Evolutionary conservation across 2,113 vertebrate species (phyloP), one percentile per base, ranked within the genome.

Genomic region (Nyctereutes procyonoides): DNA sequence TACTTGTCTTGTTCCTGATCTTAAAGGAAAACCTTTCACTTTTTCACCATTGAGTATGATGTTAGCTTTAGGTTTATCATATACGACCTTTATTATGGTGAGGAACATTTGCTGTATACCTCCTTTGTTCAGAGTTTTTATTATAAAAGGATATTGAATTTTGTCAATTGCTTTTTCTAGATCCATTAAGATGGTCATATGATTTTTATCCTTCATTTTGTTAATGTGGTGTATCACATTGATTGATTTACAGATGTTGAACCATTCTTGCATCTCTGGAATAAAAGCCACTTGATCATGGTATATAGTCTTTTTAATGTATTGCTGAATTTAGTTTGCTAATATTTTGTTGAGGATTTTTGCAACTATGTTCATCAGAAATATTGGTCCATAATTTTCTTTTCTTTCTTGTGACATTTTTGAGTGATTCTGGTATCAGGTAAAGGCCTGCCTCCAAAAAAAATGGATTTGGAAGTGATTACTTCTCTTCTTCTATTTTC

Each of bases 291-390:
- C 24, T 60, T 35, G 38, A 71, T 43, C 30, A 73, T 73, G 26
- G 17, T 53, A 6, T 73, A 55, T 62, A 9, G 62, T 71, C 32
- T 16, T 94, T 88, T 82, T 81, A 88, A 88, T 51, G 1, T 51
- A 60, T 53, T 81, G 13, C 19, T 62, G 58, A 88, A 73, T 82
- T 81, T 14, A 35, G 43, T 32, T 62, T 82, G 3, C 32, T 73
- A 63, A 73, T 55, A 82, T 38, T 94, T 94, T 88, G 24, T 88
- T 60, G 55, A 73, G 8, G 22, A 73, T 94, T 81, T 88, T 89
- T 62, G 15, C 43, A 82, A 73, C 6, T 53, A 17, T 88, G 32
- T 63, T 53, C 15, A 19, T 82, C 9, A 55, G 14, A n/a, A 48
- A 73, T 94, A 73, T 43, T 73, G 43, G 14, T 20, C 32, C 74